Evolutionary conservation across 2,113 vertebrate genomes (phyloP), one percentile per base, ranked within the genome.

Genomic region (Malurus elegans): DNA sequence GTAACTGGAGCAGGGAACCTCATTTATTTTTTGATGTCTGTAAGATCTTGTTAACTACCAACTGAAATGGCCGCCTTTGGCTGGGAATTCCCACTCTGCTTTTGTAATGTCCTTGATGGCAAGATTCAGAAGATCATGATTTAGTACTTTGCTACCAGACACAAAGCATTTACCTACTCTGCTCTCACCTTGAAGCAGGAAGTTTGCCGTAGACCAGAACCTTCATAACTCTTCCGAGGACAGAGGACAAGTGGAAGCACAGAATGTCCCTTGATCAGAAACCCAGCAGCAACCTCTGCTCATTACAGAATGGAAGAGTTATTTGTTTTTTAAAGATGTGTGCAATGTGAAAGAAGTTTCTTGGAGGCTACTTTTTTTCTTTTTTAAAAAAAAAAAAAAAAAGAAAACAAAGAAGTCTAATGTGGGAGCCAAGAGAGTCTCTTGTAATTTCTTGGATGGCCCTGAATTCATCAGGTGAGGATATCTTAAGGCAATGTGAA

Each of bases 81-180:
- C 93, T 94, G 93, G 94, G 92, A 93, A 92, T 95, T 93, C 90
- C 92, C 94, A 83, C 64, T 73, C 81, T 79, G 65, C 69, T 92
- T 91, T 53, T 92, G 50, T 80, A 51, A 92, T 20, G 34, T 53
- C 38, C 78, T 92, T 44, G 25, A 74, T 0, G 71, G 67, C 58
- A 88, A 82, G 28, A 88, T 56, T 88, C 51, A 92, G 90, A 92
- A 87, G 53, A 81, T 19, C 0, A 62, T 79, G 25, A 87, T 93
- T 95, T 79, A 76, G 26, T 80, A 66, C 71, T 91, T 79, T 40
- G 31, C 54, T 66, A 90, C 74, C 34, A 92, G 44, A 84, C 47
- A 54, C 3, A 10, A 92, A 87, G 13, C 32, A 45, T 88, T 74
- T 70, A 54, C 42, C 42, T 48, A 47, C 53, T 44, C 42, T 36